A percentile compares a stretch with the other conserved stretches of the same genome.
Evolutionary conservation across 2,113 vertebrate genomes (phyloP).

Genomic region (Bubo blakistoni): DNA sequence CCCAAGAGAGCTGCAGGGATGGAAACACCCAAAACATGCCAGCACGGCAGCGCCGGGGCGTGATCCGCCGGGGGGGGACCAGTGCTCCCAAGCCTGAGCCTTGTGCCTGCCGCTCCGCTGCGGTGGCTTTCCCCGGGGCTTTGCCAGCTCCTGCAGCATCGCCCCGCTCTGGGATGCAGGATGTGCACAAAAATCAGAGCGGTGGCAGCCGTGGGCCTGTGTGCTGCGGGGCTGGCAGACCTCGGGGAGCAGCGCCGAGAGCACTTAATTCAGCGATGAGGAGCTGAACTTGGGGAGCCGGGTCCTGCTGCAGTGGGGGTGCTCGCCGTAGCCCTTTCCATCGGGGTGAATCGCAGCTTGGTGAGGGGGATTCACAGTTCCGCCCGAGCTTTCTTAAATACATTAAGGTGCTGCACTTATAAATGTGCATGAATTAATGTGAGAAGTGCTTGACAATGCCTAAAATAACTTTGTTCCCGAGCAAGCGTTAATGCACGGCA

Average conservation of each 20-base stretch:
- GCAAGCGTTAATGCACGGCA: not conserved
- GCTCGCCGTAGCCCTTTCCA: not conserved
- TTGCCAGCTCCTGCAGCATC: not conserved
- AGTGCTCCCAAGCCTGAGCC: not conserved
- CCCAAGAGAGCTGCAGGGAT: not conserved
- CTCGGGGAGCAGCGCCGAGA: accelerated
- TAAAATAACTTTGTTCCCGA: slow-evolving; percentile 24
- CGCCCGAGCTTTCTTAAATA: not conserved
- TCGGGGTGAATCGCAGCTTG: accelerated
- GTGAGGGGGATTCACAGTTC: not conserved
- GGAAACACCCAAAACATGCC: not conserved
- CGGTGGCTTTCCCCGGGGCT: not conserved
- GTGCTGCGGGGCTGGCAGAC: not conserved
- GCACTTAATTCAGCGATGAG: accelerated
- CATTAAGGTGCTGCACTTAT: not conserved
- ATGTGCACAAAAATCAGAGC: accelerated
- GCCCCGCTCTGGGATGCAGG: accelerated
- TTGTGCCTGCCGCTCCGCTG: not conserved
- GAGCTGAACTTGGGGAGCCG: not conserved
- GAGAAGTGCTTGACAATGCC: not conserved
- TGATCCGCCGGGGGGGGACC: accelerated
- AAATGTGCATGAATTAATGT: not conserved
- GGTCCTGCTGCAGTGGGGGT: not conserved
- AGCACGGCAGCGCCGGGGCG: accelerated
- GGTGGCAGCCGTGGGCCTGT: not conserved